Base-by-base conservation (phyloP, 2,113 vertebrate species). In the Fregata magnificens region DNA sequence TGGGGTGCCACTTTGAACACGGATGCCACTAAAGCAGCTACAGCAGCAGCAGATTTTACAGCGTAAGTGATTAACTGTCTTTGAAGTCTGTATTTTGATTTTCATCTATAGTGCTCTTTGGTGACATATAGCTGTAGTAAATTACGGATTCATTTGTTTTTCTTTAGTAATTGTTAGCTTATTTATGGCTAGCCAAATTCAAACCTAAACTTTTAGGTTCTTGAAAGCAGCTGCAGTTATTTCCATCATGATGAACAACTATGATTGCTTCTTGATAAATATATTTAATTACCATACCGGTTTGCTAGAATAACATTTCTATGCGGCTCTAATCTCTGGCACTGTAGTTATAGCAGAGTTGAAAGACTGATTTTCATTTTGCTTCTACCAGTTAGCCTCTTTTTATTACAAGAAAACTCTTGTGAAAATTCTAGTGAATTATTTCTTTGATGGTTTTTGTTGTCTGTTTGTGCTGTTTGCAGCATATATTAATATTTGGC, bases 1-100 rank as follows among this genome's bases (percentile, higher is more conserved):
- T 99, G 99, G 99, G 99, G 99, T 65, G 99, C 99, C 90, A 99
- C 99, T 62, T 97, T 99, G 90, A 99, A 99, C 97, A 99, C 98
- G 2, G 99, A 99, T 87, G 99, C 99, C 97, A 99, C 99, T 44
- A 99, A 99, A 98, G 99, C 99, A 74, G 99, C 99, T 11, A 99
- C 99, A 2, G 99, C 99, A 16, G 99, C 99, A 45, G 99, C 99
- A 11, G 99, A 99, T 97, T 99, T 99, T 96, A 99, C 99, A 90
- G 99, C 99, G 99, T 99, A 98, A 99, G 99, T 99, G 93, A 38
- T 49, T 34, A 14, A 16, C 25, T 69, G 17, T 21, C 19, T 56
- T n/a, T 10, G 0, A 91, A 63, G 6, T 36, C 47, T 79, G 4
- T 24, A 1, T 26, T 85, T 62, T 67, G 19, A 18, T 53, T 91